Evolutionary conservation across 1,140 invertebrate genomes (phyloP).

Genomic region (Lordiphosa collinella): DNA sequence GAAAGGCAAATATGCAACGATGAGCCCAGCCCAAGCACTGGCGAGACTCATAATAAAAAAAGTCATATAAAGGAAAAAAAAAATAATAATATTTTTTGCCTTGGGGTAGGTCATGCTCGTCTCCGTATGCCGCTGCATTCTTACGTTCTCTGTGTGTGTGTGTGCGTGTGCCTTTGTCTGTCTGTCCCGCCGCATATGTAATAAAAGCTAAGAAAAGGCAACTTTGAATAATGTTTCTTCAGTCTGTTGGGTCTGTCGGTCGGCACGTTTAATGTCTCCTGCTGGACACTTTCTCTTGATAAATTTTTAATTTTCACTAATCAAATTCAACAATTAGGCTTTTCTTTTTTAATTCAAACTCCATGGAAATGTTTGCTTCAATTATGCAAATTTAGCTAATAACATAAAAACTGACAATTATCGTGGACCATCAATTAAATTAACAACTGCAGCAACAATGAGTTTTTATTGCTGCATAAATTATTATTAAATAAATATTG

Average conservation of each 20-base stretch:
- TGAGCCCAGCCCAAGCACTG: constrained; percentile 14
- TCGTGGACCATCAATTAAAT: constrained; percentile 46
- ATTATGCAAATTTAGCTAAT: constrained; percentile 40
- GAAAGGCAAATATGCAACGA: constrained; percentile 42
- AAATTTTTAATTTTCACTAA: constrained; percentile 16
- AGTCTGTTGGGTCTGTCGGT: too few species aligned
- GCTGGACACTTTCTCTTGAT: constrained; percentile 28
- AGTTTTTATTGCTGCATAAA: constrained; percentile 52
- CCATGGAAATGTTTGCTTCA: constrained; percentile 21
- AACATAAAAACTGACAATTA: constrained; percentile 26
- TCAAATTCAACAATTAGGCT: constrained; percentile 25
- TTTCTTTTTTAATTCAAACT: constrained; percentile 21
- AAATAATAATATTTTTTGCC: constrained; percentile 72
- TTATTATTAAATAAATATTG: constrained; percentile 54
- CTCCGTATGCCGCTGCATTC: constrained; percentile 24
- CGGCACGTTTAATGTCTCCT: constrained; percentile 61
- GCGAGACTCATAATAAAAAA: constrained; percentile 33
- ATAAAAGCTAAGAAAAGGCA: constrained; percentile 62
- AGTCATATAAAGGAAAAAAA: constrained; percentile 51
- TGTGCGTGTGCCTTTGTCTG: constrained; percentile 7
- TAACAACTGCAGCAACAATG: constrained; percentile 40
- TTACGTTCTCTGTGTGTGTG: constrained; percentile 19
- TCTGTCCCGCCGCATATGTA: constrained; percentile 41
- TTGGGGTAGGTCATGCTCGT: constrained; percentile 67
- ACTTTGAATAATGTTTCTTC: constrained; percentile 21